A percentile compares a stretch with the other conserved stretches of the same genome.
These are phyloP conservation scores for Ictalurus punctatus DNA, from an alignment of 2,113 vertebrate species.

Conservation along the genomic window DNA sequence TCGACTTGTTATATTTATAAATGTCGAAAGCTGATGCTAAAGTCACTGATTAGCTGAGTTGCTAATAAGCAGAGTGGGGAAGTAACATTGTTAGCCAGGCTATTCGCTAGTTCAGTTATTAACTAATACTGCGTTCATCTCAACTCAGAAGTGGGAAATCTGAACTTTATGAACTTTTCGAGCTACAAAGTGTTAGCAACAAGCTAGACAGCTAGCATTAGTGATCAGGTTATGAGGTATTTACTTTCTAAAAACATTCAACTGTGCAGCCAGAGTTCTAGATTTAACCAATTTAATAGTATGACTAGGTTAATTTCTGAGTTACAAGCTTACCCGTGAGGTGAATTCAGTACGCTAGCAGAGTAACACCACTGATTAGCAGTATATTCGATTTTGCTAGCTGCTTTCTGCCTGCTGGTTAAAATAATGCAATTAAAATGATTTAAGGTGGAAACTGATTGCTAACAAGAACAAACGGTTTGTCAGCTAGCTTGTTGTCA, in stretches of 20 bases:
- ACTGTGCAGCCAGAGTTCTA: too few species aligned
- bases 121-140: neutral
- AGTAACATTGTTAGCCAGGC: neutral
- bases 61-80: neutral
- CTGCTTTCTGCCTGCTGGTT: neutral
- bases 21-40: neutral
- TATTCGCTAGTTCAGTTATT: neutral
- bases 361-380: neutral
- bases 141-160: neutral
- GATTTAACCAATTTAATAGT: too few species aligned
- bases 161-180: neutral
- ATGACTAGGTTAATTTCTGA: too few species aligned
- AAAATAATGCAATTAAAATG: neutral
- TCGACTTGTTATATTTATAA: neutral
- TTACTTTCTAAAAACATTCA: too few species aligned
- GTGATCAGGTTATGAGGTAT: too few species aligned
- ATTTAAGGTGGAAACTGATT: neutral
- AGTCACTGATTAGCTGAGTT: neutral
- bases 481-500: neutral
- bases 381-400: neutral
- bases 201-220: neutral
- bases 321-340: neutral
- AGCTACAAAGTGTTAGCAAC: neutral
- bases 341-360: neutral
- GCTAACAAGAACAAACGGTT: neutral